Conservation (phyloP, 2,113 vertebrate genomes). For the cat (Felis catus) region DNA sequence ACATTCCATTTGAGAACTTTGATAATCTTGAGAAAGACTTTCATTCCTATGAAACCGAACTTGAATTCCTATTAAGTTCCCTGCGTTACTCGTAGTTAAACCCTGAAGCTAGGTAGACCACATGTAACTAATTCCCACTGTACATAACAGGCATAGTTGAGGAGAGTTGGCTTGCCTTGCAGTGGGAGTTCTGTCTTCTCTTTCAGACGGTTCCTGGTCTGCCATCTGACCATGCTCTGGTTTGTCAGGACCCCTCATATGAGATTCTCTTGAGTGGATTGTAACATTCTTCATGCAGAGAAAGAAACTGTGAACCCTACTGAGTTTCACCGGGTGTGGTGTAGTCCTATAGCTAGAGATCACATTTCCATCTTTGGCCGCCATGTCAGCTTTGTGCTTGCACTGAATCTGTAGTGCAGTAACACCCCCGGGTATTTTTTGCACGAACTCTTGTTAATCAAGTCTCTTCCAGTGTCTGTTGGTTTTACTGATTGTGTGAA, state of each 20-base stretch:
- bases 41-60: not conserved
- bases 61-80: not conserved
- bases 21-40: slow-evolving; percentile 21
- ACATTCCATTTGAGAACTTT: not conserved
- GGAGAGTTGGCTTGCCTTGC: not conserved
- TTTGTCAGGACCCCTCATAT: not conserved
- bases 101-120: not conserved
- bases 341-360: not conserved
- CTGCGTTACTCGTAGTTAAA: not conserved
- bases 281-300: not conserved
- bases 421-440: not conserved
- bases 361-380: not conserved
- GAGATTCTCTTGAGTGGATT: not conserved
- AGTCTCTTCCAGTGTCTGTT: not conserved
- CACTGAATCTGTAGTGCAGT: not conserved
- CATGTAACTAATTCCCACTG: rapidly evolving
- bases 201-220: not conserved
- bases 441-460: not conserved
- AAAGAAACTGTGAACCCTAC: not conserved
- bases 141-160: rapidly evolving
- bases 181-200: rapidly evolving
- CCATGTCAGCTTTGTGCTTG: not conserved
- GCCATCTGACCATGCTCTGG: not conserved
- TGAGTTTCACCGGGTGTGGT: not conserved
- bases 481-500: not conserved